phyloP scores from a whole-genome alignment of 2,888 invertebrate genomes.

The Calliphora vomitoria region DNA sequence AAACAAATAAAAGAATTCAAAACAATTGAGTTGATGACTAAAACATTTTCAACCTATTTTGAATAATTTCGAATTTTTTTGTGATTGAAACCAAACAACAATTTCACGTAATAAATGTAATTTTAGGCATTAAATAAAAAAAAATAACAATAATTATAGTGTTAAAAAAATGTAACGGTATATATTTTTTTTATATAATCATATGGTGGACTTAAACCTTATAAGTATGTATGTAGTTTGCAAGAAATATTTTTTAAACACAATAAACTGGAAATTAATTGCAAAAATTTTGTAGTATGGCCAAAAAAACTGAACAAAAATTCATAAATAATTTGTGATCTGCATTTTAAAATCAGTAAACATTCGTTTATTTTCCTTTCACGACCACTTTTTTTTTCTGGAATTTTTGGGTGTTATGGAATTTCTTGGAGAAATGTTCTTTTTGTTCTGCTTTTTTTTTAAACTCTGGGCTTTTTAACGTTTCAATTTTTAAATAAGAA shows the following conservation, averaged over 20 bases:
- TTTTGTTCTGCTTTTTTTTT: conserved; percentile 44
- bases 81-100: neutral
- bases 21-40: conserved; percentile 16
- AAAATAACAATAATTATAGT: conserved; percentile 44
- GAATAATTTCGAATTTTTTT: conserved; percentile 24
- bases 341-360: conserved; percentile 61
- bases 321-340: conserved; percentile 49
- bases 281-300: conserved; percentile 28
- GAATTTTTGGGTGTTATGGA: conserved; percentile 39
- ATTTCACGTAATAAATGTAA: conserved; percentile 41
- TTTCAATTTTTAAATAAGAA: conserved; percentile 11
- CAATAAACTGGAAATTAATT: conserved; percentile 34
- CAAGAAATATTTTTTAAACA: conserved; percentile 19
- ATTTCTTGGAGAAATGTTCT: conserved; percentile 51
- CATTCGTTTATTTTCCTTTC: neutral
- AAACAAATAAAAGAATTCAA: conserved; percentile 20
- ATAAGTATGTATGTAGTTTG: no score
- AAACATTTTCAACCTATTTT: neutral
- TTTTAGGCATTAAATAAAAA: conserved; percentile 14
- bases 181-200: neutral
- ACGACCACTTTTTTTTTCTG: conserved; percentile 9
- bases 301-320: neutral
- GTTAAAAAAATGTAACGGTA: conserved; percentile 39
- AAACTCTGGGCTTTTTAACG: neutral
- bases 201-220: conserved; percentile 20